These are phyloP conservation scores for Nomada fucata DNA, from an alignment of 2,888 invertebrate species.

Conservation along the genomic window DNA sequence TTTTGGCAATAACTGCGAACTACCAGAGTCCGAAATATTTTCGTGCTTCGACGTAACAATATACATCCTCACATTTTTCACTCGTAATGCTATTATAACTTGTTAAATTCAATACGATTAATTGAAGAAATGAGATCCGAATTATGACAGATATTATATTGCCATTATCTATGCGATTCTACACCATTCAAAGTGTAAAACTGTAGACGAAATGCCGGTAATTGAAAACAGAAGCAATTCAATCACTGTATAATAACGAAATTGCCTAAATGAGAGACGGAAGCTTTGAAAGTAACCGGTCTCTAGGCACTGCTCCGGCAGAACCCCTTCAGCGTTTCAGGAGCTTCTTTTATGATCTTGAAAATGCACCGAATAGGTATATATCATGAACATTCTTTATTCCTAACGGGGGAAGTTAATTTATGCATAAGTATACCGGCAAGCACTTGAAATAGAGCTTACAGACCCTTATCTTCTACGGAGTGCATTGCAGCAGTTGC, in stretches of 20 bases:
- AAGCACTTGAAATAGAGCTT: constrained; percentile 80
- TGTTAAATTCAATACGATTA: constrained; percentile 9
- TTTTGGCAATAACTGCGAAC: neutral
- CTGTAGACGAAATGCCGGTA: neutral
- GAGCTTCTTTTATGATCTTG: constrained; percentile 70
- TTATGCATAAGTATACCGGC: constrained; percentile 80
- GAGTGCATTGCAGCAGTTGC: constrained; percentile 48
- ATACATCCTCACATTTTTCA: neutral
- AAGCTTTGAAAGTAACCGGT: constrained; percentile 15
- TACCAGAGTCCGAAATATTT: neutral
- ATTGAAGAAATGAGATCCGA: neutral
- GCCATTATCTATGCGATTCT: neutral
- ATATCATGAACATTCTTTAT: constrained; percentile 68
- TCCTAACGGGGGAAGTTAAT: constrained; percentile 76
- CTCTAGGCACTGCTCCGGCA: constrained; percentile 40
- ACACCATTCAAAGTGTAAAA: neutral
- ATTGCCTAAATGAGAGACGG: neutral
- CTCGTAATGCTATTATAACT: neutral
- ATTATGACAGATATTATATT: neutral
- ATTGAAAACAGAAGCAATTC: neutral
- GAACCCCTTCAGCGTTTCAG: constrained; percentile 59
- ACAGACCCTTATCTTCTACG: constrained; percentile 74
- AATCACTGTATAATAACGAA: constrained; percentile 7
- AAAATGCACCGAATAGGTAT: constrained; percentile 70
- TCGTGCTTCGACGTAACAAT: neutral